phyloP scores from a whole-genome alignment of 1,140 invertebrate species.

The Cydia strobilella region DNA sequence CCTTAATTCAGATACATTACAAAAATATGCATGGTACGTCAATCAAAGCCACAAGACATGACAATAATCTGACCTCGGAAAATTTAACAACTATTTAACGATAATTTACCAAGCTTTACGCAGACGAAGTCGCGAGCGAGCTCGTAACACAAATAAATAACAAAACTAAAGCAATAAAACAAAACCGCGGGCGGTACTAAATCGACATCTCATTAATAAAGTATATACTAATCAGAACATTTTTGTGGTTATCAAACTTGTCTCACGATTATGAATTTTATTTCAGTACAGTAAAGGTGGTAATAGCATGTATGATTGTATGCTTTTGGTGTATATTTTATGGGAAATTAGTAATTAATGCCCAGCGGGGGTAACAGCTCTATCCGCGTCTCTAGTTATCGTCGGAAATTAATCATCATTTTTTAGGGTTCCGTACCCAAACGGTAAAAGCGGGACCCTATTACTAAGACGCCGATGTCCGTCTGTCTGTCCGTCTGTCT shows the following conservation, averaged over 20 bases:
- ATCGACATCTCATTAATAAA: constrained; percentile 24
- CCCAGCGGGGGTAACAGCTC: constrained; percentile 18
- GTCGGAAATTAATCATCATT: constrained; percentile 9
- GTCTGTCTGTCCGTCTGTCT: too few species aligned
- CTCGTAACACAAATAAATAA: neutral
- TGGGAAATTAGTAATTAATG: constrained; percentile 1
- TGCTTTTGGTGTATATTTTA: neutral
- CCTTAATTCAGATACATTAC: too few species aligned
- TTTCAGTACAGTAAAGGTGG: neutral
- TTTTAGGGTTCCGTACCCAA: too few species aligned
- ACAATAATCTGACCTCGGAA: too few species aligned
- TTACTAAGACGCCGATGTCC: too few species aligned
- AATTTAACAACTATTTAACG: too few species aligned
- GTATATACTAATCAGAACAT: constrained; percentile 5
- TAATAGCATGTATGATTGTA: neutral
- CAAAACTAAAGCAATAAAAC: constrained; percentile 18
- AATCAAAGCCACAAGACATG: too few species aligned
- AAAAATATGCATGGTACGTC: too few species aligned
- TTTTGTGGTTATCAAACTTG: neutral
- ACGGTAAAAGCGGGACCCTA: too few species aligned
- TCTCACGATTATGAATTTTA: neutral
- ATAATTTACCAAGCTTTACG: too few species aligned
- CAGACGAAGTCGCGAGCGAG: neutral
- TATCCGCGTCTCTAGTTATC: constrained; percentile 10
- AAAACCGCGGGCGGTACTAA: constrained; percentile 8